Conservation (phyloP, 2,113 vertebrate species). For the Syngnathus scovelli region DNA sequence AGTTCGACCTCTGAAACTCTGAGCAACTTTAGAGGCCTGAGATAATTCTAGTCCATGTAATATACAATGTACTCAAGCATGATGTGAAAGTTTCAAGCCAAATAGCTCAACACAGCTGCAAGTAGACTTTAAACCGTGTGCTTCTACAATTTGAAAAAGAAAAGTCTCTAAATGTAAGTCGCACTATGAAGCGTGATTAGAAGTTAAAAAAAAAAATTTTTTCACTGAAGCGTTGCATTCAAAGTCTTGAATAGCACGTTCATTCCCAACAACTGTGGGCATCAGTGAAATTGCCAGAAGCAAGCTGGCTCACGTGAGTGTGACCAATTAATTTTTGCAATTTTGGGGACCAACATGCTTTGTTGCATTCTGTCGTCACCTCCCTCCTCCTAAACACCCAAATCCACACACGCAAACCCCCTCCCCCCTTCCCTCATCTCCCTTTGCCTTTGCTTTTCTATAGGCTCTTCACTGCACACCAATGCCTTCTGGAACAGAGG, state of each 20-base stretch:
- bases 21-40: too few species aligned
- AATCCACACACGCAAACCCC: neutral
- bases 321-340: conserved; percentile 65
- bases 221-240: conserved; percentile 7
- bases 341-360: conserved; percentile 62
- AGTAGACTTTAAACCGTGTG: neutral
- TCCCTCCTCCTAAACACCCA: conserved; percentile 27
- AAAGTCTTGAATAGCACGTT: conserved; percentile 18
- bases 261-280: conserved; percentile 25
- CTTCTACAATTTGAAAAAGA: neutral
- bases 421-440: conserved; percentile 11
- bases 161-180: neutral
- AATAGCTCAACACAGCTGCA: neutral
- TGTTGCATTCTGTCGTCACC: conserved; percentile 48
- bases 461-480: conserved; percentile 59
- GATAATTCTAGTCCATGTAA: too few species aligned
- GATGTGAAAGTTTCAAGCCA: neutral
- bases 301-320: conserved; percentile 38
- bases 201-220: conserved; percentile 3
- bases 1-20: too few species aligned
- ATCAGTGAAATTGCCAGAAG: conserved; percentile 46
- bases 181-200: neutral
- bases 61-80: neutral
- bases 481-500: conserved; percentile 59
- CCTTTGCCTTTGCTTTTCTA: conserved; percentile 40